phyloP scores from a whole-genome alignment of 1,140 invertebrate genomes.

The Drosophila persimilis region DNA sequence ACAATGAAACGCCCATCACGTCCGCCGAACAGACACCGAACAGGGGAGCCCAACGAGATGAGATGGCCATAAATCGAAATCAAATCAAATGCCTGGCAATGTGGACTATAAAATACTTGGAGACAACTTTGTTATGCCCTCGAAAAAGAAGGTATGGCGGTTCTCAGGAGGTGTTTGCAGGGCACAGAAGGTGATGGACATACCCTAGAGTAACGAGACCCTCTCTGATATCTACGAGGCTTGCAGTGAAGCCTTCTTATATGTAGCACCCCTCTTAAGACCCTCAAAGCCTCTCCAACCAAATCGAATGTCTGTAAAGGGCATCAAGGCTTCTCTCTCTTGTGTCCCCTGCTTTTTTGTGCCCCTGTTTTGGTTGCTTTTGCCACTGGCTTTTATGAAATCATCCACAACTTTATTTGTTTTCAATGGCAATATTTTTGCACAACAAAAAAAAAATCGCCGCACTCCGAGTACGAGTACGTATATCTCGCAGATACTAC shows the following conservation, averaged over 20 bases:
- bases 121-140: slow-evolving; percentile 19
- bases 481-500: slow-evolving; percentile 27
- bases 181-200: too few species aligned
- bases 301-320: too few species aligned
- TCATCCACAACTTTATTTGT: slow-evolving; percentile 80
- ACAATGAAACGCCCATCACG: slow-evolving; percentile 27
- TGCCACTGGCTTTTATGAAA: slow-evolving; percentile 67
- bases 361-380: slow-evolving; percentile 25
- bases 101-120: slow-evolving; percentile 67
- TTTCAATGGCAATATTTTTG: slow-evolving; percentile 79
- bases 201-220: too few species aligned
- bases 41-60: slow-evolving; percentile 5
- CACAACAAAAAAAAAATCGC: slow-evolving; percentile 19
- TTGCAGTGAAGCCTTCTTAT: too few species aligned
- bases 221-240: too few species aligned
- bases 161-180: too few species aligned
- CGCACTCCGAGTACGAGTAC: neutral
- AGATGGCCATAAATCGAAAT: slow-evolving; percentile 68
- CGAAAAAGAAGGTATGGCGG: too few species aligned
- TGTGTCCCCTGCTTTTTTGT: slow-evolving; percentile 14
- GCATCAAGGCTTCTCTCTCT: too few species aligned
- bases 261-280: neutral
- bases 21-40: slow-evolving; percentile 8
- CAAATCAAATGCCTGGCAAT: slow-evolving; percentile 71
- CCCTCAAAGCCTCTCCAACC: too few species aligned